Evolutionary conservation across 1,140 invertebrate genomes (phyloP), one percentile per base, ranked within the genome.

Genomic region (Zaprionus taronus): DNA sequence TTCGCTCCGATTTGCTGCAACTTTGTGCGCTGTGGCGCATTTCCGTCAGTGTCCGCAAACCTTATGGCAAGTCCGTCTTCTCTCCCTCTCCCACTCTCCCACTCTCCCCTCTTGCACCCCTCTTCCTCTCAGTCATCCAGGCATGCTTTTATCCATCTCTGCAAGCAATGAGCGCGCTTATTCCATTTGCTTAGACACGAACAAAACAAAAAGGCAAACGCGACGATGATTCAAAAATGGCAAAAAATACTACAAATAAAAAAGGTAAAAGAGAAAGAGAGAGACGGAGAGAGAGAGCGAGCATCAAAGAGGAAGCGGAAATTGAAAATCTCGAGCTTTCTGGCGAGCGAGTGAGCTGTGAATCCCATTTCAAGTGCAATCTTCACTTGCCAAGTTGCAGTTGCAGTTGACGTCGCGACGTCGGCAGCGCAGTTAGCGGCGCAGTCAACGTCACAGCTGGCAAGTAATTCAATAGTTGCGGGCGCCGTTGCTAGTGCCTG

Each of bases 241-340:
- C 53, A 57, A 57, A 83, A 69, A 68, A 76, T 80, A 47, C 41
- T 2, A 17, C n/a, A 47, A 47, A 47, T 47, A 47, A 47, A 47
- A 47, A 47, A 47, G 41, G 41, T 17, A 47, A 17, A 68, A 68
- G n/a, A 58, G 15, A 15, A n/a, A 24, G 24, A 7, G 22, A 28
- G 31, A 4, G 31, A 65, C 22, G 38, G 58, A 73, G 53, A 24
- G 20, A 31, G 7, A 58, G 66, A 73, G 55, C 34, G 17, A 24
- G 70, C 51, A 70, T 51, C 80, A 67, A 69, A 81, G 81, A 70
- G 85, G 85, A 89, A 89, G 90, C 85, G 85, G 85, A 89, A 89
- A 89, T 89, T 89, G 85, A 89, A 89, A 89, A 89, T 89, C 85
- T 89, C n/a, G 85, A 90, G 85, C 85, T 89, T 89, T 89, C n/a